Evolutionary conservation across 1,140 invertebrate species (phyloP), one percentile per base, ranked within the genome.

Genomic region (Thrips palmi): DNA sequence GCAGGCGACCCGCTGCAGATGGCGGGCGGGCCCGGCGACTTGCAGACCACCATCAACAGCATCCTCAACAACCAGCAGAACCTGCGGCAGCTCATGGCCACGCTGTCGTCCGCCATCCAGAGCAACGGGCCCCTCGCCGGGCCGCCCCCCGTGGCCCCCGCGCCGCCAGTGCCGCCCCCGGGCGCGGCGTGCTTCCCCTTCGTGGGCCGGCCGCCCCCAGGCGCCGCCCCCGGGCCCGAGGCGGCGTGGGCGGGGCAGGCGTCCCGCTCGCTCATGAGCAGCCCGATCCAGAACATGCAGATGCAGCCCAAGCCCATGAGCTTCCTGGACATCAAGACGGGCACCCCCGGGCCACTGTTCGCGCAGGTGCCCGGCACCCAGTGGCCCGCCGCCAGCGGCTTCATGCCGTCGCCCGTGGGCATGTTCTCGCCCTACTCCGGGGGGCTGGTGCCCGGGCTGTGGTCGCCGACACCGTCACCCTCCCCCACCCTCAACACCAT

Each of bases 1-100:
- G 29, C 27, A 10, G 11, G 34, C 4, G 44, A 35, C 27, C 25
- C 39, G 28, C n/a, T n/a, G n/a, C n/a, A n/a, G n/a, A n/a, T n/a
- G n/a, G n/a, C n/a, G n/a, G n/a, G 15, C 17, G 11, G 38, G 12
- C 34, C 46, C n/a, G 52, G 53, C 4, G 54, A 59, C 14, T 32
- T 57, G 19, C 52, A 56, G 40, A 49, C 51, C 28, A 52, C 54
- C 7, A 44, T 59, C 21, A 52, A 45, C 28, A 53, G 49, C 11
- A 33, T 58, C 5, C 39, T 58, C 18, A 54, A 40, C 31, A 56
- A 57, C 44, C 50, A 56, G 10, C 52, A 54, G 25, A 53, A 49
- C 40, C 44, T 57, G 33, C 47, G 51, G 21, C 51, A 56, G 37
- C 43, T 59, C 5, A 42, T 59, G 19, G 50, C 51, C 2, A 41